phyloP scores from a whole-genome alignment of 1,140 invertebrate genomes.

The Bombus soroeensis region DNA sequence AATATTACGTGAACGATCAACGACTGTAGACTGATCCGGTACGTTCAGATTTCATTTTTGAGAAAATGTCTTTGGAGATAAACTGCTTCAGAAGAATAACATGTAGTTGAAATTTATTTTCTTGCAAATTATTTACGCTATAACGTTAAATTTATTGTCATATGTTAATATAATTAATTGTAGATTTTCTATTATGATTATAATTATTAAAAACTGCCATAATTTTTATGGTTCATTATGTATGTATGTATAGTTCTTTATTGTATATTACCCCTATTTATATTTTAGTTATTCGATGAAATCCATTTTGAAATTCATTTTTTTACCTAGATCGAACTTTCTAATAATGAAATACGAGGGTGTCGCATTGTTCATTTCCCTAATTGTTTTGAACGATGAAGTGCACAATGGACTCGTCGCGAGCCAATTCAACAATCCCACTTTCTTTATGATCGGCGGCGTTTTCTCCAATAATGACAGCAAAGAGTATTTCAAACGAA shows the following conservation, averaged over 20 bases:
- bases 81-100: not conserved
- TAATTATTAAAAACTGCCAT: not conserved
- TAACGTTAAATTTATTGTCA: not conserved
- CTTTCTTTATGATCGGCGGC: constrained; percentile 93
- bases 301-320: not conserved
- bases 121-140: not conserved
- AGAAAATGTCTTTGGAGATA: not conserved
- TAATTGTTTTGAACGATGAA: constrained; percentile 51
- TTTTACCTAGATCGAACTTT: not conserved
- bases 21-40: not conserved
- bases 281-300: not conserved
- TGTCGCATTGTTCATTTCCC: constrained; percentile 43
- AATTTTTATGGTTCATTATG: not conserved
- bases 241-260: not conserved
- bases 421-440: constrained; percentile 84
- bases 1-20: constrained; percentile 19
- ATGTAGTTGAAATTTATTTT: not conserved
- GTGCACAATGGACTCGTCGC: constrained; percentile 39
- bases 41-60: constrained; percentile 23
- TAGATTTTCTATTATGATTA: not conserved
- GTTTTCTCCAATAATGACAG: constrained; percentile 93
- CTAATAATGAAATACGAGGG: constrained; percentile 42
- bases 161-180: not conserved
- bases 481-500: constrained; percentile 89
- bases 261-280: not conserved